Conservation (phyloP, 2,888 invertebrate species). For the Drosophila anomelani region DNA sequence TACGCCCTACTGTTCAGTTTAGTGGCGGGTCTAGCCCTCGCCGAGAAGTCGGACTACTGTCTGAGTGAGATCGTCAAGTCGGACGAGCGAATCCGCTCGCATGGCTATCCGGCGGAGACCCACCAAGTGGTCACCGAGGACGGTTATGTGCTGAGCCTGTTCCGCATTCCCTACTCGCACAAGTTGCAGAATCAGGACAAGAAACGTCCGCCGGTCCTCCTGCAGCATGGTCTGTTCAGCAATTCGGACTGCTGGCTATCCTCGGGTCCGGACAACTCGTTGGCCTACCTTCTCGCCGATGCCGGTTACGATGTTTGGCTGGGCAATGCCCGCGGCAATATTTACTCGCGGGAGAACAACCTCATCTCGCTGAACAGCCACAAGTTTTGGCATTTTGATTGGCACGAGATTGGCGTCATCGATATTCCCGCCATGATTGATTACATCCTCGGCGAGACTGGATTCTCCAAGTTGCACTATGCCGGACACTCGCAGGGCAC, state of each 20-base stretch:
- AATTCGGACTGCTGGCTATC: conserved; percentile 81
- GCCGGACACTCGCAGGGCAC: conserved; percentile 83
- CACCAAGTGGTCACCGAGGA: conserved; percentile 85
- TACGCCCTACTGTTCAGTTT: conserved; percentile 27
- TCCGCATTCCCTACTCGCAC: conserved; percentile 81
- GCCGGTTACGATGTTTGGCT: conserved; percentile 84
- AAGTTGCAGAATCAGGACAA: conserved; percentile 76
- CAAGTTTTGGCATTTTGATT: conserved; percentile 86
- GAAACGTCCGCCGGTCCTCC: conserved; percentile 81
- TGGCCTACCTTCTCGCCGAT: conserved; percentile 82
- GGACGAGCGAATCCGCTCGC: conserved; percentile 81
- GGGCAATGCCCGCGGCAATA: conserved; percentile 83
- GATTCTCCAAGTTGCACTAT: conserved; percentile 69
- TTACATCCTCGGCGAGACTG: conserved; percentile 66
- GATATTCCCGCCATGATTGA: conserved; percentile 82
- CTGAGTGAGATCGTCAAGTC: conserved; percentile 50
- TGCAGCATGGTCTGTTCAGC: conserved; percentile 85
- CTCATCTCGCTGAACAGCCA: conserved; percentile 75
- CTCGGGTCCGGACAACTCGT: conserved; percentile 73
- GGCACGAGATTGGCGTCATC: conserved; percentile 94
- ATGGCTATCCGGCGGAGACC: conserved; percentile 88
- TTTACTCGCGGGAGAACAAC: conserved; percentile 78
- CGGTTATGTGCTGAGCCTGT: conserved; percentile 80
- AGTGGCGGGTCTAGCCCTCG: conserved; percentile 28
- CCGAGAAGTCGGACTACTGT: conserved; percentile 19